Evolutionary conservation across 2,113 vertebrate genomes (phyloP).

Genomic region (Malurus cyaneus): DNA sequence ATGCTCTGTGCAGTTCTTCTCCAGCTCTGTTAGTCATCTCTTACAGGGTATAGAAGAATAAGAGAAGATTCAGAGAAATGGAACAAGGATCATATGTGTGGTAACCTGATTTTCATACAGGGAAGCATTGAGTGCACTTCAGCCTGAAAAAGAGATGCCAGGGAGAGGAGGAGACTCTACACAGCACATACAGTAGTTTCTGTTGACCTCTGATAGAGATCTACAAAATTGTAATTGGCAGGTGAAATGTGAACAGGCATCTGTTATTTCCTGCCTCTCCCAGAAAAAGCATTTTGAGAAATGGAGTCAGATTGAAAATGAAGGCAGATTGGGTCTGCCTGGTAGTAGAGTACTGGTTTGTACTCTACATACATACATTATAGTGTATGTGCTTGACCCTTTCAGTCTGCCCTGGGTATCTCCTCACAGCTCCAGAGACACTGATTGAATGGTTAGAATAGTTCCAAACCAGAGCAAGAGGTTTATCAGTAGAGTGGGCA

Average conservation of each 20-base stretch:
- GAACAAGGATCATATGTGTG: neutral
- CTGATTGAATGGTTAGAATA: neutral
- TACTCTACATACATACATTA: neutral
- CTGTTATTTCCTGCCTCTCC: neutral
- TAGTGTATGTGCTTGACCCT: neutral
- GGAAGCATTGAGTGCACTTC: neutral
- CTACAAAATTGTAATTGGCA: neutral
- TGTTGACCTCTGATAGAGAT: neutral
- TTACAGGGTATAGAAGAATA: neutral
- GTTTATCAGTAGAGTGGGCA: neutral
- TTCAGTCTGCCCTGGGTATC: neutral
- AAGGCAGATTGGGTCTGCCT: neutral
- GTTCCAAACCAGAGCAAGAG: neutral
- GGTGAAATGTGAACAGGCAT: neutral
- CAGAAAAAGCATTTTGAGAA: neutral
- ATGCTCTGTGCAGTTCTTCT: neutral
- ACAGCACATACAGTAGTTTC: neutral
- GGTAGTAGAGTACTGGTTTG: neutral
- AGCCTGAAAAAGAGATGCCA: neutral
- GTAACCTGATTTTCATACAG: neutral
- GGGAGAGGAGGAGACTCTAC: neutral
- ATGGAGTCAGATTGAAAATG: neutral
- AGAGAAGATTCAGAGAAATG: neutral
- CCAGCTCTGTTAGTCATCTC: neutral
- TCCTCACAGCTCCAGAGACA: neutral